Evolutionary conservation across 1,140 invertebrate genomes (phyloP), one percentile per base, ranked within the genome.

Genomic region (Mamestra configurata): DNA sequence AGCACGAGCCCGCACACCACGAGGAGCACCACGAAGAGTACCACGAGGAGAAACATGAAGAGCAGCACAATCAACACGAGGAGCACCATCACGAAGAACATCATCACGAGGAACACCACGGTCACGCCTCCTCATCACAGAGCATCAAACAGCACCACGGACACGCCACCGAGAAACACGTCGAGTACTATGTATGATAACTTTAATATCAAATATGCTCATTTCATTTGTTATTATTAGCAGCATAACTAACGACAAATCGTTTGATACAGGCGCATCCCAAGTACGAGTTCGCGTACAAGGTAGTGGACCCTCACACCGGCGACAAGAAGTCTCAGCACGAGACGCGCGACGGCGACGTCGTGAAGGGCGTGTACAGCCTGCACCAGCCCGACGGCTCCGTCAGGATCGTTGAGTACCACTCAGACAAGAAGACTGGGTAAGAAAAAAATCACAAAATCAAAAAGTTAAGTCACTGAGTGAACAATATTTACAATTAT

Each of bases 311-410:
- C 83, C 87, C 88, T 66, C 93, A 95, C 81, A 95, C 94, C 13
- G 84, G 96, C 5, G 96, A 96, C 84, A 95, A 91, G 89, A 96
- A 96, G 90, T 95, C 90, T 70, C 96, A 96, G 87, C 93, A 95
- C 82, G 96, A 96, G 86, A 89, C 91, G 53, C 93, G 96, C 10
- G 94, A 96, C 79, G 96, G 96, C 10, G 95, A 96, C 84, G 90
- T 95, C 5, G 96, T 96, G 66, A 93, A 95, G 84, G 96, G 96
- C 27, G 92, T 90, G 51, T 96, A 96, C 86, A 92, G 92, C 6
- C 90, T 96, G 43, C 73, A 76, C n/a, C 73, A 76, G 27, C 73
- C 73, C 24, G 73, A 76, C 13, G 73, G 73, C 13, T 20, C 92
- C 0, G 82, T 94, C 31, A 93, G 96, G 59, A 94, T 90, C n/a